phyloP scores from a whole-genome alignment of 2,113 vertebrate genomes.

The Amphilophus citrinellus region DNA sequence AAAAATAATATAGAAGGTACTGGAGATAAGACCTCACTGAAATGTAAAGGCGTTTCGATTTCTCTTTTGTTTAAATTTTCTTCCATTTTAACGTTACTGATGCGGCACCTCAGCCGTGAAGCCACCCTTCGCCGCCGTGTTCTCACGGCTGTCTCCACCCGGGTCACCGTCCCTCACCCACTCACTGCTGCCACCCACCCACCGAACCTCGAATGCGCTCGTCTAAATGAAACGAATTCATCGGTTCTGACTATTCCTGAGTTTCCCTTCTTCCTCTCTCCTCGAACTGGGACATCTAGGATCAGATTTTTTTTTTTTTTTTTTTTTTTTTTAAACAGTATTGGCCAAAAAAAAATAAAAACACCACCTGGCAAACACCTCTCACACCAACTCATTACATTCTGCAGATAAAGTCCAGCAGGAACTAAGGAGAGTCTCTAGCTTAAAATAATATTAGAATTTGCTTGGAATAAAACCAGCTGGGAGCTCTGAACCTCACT shows the following conservation, averaged over 20 bases:
- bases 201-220: not conserved
- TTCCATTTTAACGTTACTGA: constrained; percentile 45
- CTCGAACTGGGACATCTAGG: constrained; percentile 38
- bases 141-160: constrained; percentile 16
- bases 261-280: constrained; percentile 60
- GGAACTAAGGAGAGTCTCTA: constrained; percentile 27
- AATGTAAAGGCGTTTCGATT: constrained; percentile 83
- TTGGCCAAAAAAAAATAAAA: constrained; percentile 30
- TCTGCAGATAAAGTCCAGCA: constrained; percentile 52
- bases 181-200: not conserved
- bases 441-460: constrained; percentile 22
- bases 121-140: constrained; percentile 21
- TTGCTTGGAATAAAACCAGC: constrained; percentile 55
- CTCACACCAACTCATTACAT: constrained; percentile 35
- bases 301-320: constrained; percentile 44
- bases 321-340: constrained; percentile 24
- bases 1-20: constrained; percentile 90
- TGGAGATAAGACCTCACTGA: constrained; percentile 87
- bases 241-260: constrained; percentile 79
- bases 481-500: constrained; percentile 23
- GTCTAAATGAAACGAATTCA: constrained; percentile 62
- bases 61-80: constrained; percentile 45
- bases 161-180: constrained; percentile 8
- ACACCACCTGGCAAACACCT: constrained; percentile 25
- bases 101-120: constrained; percentile 49